A percentile compares a stretch with the other conserved stretches of the same genome.
These are phyloP conservation scores for Epizoanthus fatuus DNA, from an alignment of 92 coral and sea anemone species.

Conservation along the genomic window DNA sequence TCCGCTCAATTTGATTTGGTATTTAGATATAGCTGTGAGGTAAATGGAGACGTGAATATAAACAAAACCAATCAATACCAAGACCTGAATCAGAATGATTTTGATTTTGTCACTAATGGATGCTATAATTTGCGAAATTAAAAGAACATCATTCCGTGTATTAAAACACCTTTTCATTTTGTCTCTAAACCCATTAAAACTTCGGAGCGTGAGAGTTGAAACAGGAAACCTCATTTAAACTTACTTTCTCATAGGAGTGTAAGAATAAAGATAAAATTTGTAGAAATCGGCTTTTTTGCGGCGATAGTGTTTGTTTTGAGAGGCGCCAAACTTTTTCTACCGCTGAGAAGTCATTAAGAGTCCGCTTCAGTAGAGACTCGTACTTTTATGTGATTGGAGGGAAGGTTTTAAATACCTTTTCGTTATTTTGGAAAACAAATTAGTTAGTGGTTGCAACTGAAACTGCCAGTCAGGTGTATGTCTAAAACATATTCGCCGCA, in stretches of 20 bases:
- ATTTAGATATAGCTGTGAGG: slow-evolving; percentile 76
- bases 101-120: slow-evolving; percentile 63
- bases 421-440: slow-evolving; percentile 20
- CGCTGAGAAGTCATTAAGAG: slow-evolving; percentile 50
- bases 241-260: neutral
- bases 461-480: slow-evolving; percentile 2
- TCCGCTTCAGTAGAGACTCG: slow-evolving; percentile 31
- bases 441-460: slow-evolving; percentile 6
- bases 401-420: slow-evolving; percentile 31
- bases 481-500: neutral
- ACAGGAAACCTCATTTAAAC: slow-evolving; percentile 37
- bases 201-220: slow-evolving; percentile 60
- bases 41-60: slow-evolving; percentile 66
- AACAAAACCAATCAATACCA: slow-evolving; percentile 69
- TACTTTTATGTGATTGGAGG: neutral
- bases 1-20: slow-evolving; percentile 82
- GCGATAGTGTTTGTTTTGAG: slow-evolving; percentile 29
- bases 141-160: slow-evolving; percentile 77
- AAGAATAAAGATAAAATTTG: neutral
- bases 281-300: slow-evolving; percentile 12
- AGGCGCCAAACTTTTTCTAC: slow-evolving; percentile 44
- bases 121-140: slow-evolving; percentile 75
- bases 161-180: slow-evolving; percentile 69
- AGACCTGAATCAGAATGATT: slow-evolving; percentile 67
- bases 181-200: slow-evolving; percentile 75